These are phyloP conservation scores for Tachina grossa DNA, from an alignment of 2,888 invertebrate species.

Conservation along the genomic window DNA sequence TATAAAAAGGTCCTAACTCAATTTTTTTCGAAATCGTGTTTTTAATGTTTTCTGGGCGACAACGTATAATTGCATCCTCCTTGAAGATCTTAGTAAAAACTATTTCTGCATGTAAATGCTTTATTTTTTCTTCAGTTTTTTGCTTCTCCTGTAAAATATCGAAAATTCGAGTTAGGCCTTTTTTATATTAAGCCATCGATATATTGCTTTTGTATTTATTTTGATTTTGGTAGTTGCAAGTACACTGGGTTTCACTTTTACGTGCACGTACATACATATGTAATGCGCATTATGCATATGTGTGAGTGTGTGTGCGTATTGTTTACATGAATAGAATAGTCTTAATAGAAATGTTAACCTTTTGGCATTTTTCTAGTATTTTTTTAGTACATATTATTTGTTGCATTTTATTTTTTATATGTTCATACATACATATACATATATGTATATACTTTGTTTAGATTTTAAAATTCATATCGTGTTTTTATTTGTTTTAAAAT, in stretches of 20 bases:
- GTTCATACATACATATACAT: too few relatives aligned
- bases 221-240: slow-evolving; percentile 18
- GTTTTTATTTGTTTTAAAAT: background rate
- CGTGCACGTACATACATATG: background rate
- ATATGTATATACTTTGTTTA: too few relatives aligned
- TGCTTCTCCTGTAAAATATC: too few relatives aligned
- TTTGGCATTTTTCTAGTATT: slow-evolving; percentile 70
- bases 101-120: too few relatives aligned
- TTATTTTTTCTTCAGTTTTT: too few relatives aligned
- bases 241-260: background rate
- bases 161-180: too few relatives aligned
- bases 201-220: slow-evolving; percentile 12
- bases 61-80: too few relatives aligned
- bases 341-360: slow-evolving; percentile 80
- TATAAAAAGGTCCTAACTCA: too few relatives aligned
- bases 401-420: slow-evolving; percentile 36
- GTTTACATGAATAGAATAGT: slow-evolving; percentile 51
- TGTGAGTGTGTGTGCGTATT: background rate
- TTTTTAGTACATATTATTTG: slow-evolving; percentile 44
- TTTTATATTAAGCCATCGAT: too few relatives aligned
- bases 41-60: too few relatives aligned
- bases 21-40: too few relatives aligned
- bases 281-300: background rate
- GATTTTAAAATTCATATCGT: slow-evolving; percentile 62
- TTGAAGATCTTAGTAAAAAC: too few relatives aligned